Evolutionary conservation across 2,797 vertebrate species (phyloP).

Genomic region (Ibycter americanus): DNA sequence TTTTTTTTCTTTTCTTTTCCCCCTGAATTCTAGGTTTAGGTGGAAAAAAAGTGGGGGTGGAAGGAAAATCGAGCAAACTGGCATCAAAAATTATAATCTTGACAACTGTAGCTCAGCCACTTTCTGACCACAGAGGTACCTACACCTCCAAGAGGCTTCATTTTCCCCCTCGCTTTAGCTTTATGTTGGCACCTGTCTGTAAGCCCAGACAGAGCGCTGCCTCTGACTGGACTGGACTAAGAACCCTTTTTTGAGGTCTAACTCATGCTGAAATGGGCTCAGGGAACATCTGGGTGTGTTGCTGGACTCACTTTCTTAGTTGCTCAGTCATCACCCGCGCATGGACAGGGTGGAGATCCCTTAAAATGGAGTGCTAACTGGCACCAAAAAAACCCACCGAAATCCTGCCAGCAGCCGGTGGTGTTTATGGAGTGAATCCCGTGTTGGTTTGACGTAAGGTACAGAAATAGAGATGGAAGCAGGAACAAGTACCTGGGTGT

Average conservation of each 20-base stretch:
- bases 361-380: neutral
- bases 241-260: neutral
- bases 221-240: neutral
- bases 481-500: neutral
- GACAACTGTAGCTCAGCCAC: accelerated
- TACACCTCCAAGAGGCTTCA: neutral
- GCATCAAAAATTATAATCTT: accelerated
- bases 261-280: neutral
- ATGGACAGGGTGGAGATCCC: neutral
- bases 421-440: neutral
- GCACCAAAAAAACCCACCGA: neutral
- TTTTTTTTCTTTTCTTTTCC: neutral
- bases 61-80: neutral
- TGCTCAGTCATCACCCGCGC: neutral
- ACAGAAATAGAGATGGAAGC: neutral
- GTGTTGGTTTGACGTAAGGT: neutral
- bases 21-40: neutral
- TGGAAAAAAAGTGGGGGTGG: accelerated
- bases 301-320: neutral
- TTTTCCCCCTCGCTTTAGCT: neutral
- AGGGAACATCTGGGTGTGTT: neutral
- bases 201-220: neutral
- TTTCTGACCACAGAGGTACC: neutral
- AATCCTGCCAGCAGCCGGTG: neutral
- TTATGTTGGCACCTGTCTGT: neutral